Percentiles rank a stretch among this genome's conserved stretches.
phyloP scores from a whole-genome alignment of 92 coral and sea anemone genomes.

The Hydrozoanthus gracilis region DNA sequence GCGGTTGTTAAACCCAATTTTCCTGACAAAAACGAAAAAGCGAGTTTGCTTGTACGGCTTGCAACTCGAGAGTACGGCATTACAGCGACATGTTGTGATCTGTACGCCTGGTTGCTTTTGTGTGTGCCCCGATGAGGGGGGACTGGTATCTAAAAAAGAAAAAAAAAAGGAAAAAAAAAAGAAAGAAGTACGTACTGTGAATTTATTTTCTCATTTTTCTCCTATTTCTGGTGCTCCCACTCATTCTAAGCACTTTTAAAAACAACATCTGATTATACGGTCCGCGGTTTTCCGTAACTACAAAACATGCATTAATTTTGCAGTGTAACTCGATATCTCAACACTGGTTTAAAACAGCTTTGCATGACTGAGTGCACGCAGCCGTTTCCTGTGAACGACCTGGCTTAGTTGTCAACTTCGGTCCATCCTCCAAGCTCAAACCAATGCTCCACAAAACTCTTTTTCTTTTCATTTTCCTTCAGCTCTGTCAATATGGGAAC shows the following conservation, averaged over 20 bases:
- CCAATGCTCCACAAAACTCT: slow-evolving; percentile 19
- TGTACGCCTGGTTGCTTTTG: neutral
- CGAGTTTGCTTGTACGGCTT: neutral
- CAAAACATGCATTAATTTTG: no score
- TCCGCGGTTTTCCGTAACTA: neutral
- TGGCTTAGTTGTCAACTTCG: neutral
- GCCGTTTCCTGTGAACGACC: neutral
- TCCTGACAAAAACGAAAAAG: neutral
- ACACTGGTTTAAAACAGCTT: neutral
- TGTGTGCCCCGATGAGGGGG: neutral
- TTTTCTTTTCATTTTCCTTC: slow-evolving; percentile 13
- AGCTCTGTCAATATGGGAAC: neutral
- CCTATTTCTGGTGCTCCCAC: neutral
- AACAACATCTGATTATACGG: neutral
- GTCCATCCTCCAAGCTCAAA: neutral
- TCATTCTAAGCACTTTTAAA: neutral
- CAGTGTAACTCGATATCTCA: neutral
- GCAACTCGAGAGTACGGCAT: neutral
- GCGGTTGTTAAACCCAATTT: neutral
- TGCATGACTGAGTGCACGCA: slow-evolving; percentile 39
- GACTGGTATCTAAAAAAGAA: neutral
- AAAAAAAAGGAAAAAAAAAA: neutral
- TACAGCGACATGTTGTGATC: neutral
- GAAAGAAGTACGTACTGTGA: no score
- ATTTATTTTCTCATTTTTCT: no score